Conservation (phyloP, 2,888 invertebrate species). For the Busseola fusca region DNA sequence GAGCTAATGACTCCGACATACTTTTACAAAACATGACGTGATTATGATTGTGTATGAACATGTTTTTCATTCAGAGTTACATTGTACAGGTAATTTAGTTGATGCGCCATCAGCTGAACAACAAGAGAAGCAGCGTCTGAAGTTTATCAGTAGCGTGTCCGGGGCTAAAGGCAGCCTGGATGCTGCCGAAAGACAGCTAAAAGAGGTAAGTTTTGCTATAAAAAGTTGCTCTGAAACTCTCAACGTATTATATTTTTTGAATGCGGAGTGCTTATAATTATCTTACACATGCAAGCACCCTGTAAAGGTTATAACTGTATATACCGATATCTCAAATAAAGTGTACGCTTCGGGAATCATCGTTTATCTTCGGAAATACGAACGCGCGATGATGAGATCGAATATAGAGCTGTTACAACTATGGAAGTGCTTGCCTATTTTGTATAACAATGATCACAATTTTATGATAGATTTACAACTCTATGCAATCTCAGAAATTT, state of each 20-base stretch:
- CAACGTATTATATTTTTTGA: neutral
- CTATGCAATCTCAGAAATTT: neutral
- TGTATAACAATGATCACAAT: neutral
- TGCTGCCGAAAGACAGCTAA: conserved; percentile 61
- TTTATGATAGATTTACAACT: neutral
- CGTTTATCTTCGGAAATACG: neutral
- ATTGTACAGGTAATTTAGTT: neutral
- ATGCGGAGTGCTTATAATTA: neutral
- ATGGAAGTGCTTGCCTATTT: neutral
- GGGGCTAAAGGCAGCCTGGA: conserved; percentile 59
- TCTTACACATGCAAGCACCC: neutral
- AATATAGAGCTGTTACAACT: neutral
- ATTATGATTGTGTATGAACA: no score
- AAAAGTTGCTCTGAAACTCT: neutral
- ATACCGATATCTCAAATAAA: neutral
- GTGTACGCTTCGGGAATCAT: neutral
- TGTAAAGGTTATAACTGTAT: neutral
- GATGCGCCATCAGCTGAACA: conserved; percentile 10
- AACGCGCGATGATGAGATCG: neutral
- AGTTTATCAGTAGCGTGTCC: conserved; percentile 63
- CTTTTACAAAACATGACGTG: neutral
- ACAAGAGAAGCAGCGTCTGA: conserved; percentile 62
- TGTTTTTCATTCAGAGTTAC: neutral
- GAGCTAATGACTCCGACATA: neutral
- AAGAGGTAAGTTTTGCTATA: conserved; percentile 46